Evolutionary conservation across 2,888 invertebrate species (phyloP).

Genomic region (Lasioglossum leucozonium): DNA sequence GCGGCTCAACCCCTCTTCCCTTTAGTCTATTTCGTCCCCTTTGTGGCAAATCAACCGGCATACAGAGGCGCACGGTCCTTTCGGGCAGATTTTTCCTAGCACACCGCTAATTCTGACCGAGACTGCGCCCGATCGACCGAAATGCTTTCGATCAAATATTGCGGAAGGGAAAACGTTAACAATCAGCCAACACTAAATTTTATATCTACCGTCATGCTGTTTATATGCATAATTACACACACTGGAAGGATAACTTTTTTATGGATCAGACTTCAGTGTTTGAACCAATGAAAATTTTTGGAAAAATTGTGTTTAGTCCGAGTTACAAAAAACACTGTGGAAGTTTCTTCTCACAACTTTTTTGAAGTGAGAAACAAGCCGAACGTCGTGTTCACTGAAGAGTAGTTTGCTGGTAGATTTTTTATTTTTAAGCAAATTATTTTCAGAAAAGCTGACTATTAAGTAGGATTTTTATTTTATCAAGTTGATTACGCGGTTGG

Average conservation of each 20-base stretch:
- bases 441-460: not conserved
- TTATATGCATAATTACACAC: too few species aligned
- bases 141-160: conserved; percentile 14
- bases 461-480: not conserved
- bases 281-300: too few species aligned
- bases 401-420: not conserved
- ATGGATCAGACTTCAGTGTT: too few species aligned
- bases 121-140: conserved; percentile 32
- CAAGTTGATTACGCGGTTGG: not conserved
- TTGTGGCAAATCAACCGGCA: conserved; percentile 84
- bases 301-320: too few species aligned
- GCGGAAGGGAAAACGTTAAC: not conserved
- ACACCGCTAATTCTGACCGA: conserved; percentile 58
- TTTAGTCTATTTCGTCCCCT: conserved; percentile 80
- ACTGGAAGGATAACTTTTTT: too few species aligned
- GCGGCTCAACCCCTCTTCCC: conserved; percentile 70
- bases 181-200: not conserved
- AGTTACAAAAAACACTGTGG: too few species aligned
- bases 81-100: conserved; percentile 54
- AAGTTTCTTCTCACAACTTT: too few species aligned
- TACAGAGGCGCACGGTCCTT: conserved; percentile 79
- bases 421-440: not conserved
- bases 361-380: not conserved
- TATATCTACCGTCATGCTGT: not conserved
- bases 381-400: not conserved